phyloP scores from a whole-genome alignment of 2,797 vertebrate genomes.

The Ctenochaetus hawaiiensis region DNA sequence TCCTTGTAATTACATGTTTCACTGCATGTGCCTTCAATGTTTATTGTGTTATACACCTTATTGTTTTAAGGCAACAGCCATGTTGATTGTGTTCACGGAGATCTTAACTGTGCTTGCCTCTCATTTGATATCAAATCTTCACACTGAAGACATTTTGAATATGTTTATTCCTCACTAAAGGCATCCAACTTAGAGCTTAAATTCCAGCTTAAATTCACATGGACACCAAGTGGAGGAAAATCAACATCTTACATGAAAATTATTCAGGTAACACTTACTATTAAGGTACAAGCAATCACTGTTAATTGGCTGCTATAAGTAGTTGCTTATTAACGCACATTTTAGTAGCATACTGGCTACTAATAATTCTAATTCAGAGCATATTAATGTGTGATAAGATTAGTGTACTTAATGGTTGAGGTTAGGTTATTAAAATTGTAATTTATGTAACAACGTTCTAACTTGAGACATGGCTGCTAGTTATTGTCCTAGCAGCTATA shows the following conservation, averaged over 20 bases:
- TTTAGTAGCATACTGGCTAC: too few species aligned
- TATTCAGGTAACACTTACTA: neutral
- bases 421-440: too few species aligned
- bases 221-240: neutral
- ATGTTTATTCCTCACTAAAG: slow-evolving; percentile 2
- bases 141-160: slow-evolving; percentile 29
- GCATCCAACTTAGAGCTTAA: neutral
- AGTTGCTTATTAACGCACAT: too few species aligned
- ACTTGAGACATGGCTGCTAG: too few species aligned
- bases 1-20: slow-evolving; percentile 31
- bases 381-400: too few species aligned
- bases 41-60: slow-evolving; percentile 48
- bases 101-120: slow-evolving; percentile 55
- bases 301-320: too few species aligned
- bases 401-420: too few species aligned
- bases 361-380: too few species aligned
- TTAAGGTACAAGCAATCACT: too few species aligned
- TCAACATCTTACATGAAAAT: neutral
- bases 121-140: slow-evolving; percentile 11
- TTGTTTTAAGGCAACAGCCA: slow-evolving; percentile 27
- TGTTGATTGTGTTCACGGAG: slow-evolving; percentile 47
- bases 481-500: too few species aligned
- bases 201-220: neutral
- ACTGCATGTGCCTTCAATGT: slow-evolving; percentile 18
- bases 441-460: too few species aligned